A percentile compares a stretch with the other conserved stretches of the same genome.
These are phyloP conservation scores for Solea solea DNA, from an alignment of 2,113 vertebrate species.

Conservation along the genomic window DNA sequence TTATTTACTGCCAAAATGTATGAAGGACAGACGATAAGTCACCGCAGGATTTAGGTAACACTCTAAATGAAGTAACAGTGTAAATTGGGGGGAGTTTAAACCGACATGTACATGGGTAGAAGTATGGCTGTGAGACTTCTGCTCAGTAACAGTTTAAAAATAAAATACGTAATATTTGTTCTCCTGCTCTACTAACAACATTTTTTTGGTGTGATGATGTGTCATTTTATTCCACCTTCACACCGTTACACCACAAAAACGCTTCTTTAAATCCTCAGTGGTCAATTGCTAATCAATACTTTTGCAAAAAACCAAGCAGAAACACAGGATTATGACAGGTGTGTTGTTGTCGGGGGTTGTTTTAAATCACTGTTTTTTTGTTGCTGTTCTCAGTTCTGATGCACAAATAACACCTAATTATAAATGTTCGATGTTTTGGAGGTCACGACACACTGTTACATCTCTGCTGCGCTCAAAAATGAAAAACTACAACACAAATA, in stretches of 20 bases:
- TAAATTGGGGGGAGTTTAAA: neutral
- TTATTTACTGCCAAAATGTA: conserved; percentile 8
- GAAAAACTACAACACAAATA: neutral
- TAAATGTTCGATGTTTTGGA: conserved; percentile 2
- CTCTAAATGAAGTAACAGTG: conserved; percentile 30
- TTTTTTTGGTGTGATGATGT: conserved; percentile 4
- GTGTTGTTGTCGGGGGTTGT: conserved; percentile 6
- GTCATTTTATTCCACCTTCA: conserved; percentile 10
- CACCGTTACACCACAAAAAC: neutral
- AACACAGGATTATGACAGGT: neutral
- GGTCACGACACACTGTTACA: conserved; percentile 57
- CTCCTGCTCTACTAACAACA: conserved; percentile 22
- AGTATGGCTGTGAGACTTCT: conserved; percentile 5
- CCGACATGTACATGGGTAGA: neutral
- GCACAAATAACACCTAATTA: conserved; percentile 1
- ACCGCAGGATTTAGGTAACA: conserved; percentile 6
- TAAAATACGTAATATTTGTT: conserved; percentile 52
- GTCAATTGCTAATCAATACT: conserved; percentile 6
- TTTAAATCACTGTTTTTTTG: conserved; percentile 13
- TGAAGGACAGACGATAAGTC: conserved; percentile 42
- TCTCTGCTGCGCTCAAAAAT: conserved; percentile 12
- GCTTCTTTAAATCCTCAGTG: neutral
- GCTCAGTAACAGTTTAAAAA: conserved; percentile 40
- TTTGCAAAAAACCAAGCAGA: conserved; percentile 2
- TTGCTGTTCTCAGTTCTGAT: conserved; percentile 19